Base-by-base conservation (phyloP, 2,888 invertebrate genomes). In the Timema podura region DNA sequence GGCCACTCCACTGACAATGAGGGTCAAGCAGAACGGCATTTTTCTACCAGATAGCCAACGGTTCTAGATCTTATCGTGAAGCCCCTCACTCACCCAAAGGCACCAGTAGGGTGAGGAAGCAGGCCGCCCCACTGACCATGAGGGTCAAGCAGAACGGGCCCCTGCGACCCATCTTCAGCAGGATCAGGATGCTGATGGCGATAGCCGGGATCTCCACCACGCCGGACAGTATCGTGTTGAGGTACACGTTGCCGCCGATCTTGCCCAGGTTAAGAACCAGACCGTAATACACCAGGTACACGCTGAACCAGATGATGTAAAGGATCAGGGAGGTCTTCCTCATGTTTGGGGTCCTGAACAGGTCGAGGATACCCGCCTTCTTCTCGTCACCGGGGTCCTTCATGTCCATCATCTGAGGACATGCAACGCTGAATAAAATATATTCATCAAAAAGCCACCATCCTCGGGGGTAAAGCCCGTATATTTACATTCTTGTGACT, bases 201-300 rank as follows among this genome's bases (percentile, higher is more conserved):
- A 92, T 89, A 30, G 92, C 91, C 51, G 92, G 92, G 70, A 92
- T 85, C 82, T 92, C 92, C 16, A 92, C 91, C 59, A 88, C 85
- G 67, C 89, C 76, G 48, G 79, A 79, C 61, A 81, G 74, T 30
- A 80, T 76, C 6, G 80, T 79, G 74, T 91, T 91, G 67, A 89
- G 79, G 79, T 92, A 92, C 49, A 92, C 82, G 79, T 91, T 88
- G 70, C 91, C 91, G 54, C 91, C 87, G 73, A 91, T 88, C 74
- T 91, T 89, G 68, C 88, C 88, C 74, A 92, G 84, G 77, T 92
- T 92, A 70, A 92, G 81, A 71, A 91, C 85, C 48, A 92, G 81
- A 3, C 92, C 92, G 75, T 92, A 92, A 79, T 92, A 92, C 0
- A 90, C 88, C 65, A 92, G 85, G 72, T 92, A 90, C 81, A 91